Conservation (phyloP, 2,888 invertebrate genomes). For the Dryococelus australis region DNA sequence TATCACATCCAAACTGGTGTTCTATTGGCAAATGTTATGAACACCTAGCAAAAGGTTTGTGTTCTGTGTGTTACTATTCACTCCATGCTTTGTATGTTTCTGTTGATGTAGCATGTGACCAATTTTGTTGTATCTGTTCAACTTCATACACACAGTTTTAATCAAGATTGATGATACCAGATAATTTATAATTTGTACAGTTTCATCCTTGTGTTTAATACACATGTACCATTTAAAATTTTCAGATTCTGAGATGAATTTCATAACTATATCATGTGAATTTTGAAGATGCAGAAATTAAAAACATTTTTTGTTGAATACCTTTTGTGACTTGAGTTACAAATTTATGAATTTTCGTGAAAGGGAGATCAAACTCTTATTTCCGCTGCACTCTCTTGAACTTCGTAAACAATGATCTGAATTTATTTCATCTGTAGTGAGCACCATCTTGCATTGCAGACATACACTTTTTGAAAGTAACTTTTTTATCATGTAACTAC, state of each 20-base stretch:
- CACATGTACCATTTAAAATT: not conserved
- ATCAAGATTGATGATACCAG: not conserved
- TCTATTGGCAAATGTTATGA: no score
- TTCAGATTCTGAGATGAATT: not conserved
- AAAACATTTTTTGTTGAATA: not conserved
- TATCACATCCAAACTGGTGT: no score
- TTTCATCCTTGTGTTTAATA: not conserved
- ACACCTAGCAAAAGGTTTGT: no score
- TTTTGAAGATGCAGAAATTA: not conserved
- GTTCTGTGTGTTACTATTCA: no score
- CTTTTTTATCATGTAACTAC: not conserved
- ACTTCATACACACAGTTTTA: not conserved
- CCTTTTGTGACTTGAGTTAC: not conserved
- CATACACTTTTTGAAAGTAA: not conserved
- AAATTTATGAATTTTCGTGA: not conserved
- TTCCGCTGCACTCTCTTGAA: not conserved
- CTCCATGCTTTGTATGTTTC: no score
- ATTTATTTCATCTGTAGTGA: not conserved
- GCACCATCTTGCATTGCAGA: not conserved
- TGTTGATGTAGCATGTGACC: not conserved
- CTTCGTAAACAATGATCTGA: not conserved
- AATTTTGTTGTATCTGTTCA: not conserved
- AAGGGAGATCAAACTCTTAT: not conserved
- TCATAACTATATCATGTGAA: not conserved
- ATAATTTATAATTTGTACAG: not conserved